These are phyloP conservation scores for Sitta carolinensis DNA, from an alignment of 2,797 vertebrate species.

Conservation along the genomic window DNA sequence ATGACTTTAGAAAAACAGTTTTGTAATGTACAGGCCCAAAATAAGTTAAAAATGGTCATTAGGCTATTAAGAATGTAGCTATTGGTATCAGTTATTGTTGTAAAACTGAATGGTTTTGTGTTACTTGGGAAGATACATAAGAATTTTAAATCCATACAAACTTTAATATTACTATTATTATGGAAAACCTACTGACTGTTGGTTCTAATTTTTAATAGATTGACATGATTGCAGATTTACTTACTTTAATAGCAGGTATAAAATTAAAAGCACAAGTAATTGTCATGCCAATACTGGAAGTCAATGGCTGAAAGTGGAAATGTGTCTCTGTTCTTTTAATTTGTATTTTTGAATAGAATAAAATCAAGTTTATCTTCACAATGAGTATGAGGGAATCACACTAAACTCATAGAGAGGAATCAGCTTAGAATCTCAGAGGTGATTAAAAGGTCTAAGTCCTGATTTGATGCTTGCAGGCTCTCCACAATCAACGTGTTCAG, in stretches of 20 bases:
- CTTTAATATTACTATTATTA: not conserved
- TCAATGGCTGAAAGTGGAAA: not conserved
- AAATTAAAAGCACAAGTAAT: not conserved
- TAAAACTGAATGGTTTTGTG: not conserved
- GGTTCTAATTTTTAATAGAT: not conserved
- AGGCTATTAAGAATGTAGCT: conserved; percentile 17
- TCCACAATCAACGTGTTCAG: not conserved
- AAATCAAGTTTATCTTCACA: not conserved
- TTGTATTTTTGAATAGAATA: not conserved
- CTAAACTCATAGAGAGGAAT: not conserved
- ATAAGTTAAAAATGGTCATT: conserved; percentile 47
- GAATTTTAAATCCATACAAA: not conserved
- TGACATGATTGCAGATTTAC: not conserved
- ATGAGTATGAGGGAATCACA: accelerated
- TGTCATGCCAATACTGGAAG: not conserved
- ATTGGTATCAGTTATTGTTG: conserved; percentile 29
- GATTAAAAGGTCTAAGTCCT: conserved; percentile 4
- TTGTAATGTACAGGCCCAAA: not conserved
- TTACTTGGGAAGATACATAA: not conserved
- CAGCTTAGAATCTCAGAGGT: not conserved
- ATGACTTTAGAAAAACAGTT: not conserved
- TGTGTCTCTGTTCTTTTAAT: not conserved
- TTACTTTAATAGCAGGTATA: not conserved
- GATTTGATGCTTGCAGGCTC: not conserved
- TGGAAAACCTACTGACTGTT: not conserved